A percentile compares a stretch with the other conserved stretches of the same genome.
phyloP scores from a whole-genome alignment of 2,797 vertebrate genomes.

The Glossophaga mutica region DNA sequence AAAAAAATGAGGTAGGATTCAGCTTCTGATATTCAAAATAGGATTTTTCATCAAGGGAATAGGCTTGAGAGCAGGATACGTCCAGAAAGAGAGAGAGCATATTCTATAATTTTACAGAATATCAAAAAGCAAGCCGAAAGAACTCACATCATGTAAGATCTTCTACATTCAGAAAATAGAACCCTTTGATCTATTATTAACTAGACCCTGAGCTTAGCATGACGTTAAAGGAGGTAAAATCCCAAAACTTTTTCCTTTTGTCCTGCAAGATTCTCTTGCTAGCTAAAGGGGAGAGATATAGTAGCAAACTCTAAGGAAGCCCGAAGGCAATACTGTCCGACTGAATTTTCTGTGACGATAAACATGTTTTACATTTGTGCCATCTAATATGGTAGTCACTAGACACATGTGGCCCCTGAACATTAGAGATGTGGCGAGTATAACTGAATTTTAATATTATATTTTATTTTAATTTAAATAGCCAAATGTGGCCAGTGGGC shows the following conservation, averaged over 20 bases:
- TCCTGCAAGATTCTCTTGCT: neutral
- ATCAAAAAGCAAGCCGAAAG: neutral
- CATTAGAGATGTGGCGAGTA: neutral
- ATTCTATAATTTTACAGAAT: neutral
- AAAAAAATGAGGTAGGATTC: slow-evolving; percentile 5
- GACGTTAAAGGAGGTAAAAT: neutral
- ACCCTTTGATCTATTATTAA: slow-evolving; percentile 8
- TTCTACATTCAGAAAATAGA: slow-evolving; percentile 25
- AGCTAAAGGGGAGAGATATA: neutral
- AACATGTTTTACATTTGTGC: neutral
- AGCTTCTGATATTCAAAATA: neutral
- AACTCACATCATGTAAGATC: neutral
- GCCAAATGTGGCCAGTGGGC: neutral
- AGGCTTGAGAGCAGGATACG: neutral
- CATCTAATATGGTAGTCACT: neutral
- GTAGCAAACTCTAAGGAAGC: neutral
- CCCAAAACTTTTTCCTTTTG: neutral
- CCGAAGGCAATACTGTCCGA: rapidly evolving
- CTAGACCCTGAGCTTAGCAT: neutral
- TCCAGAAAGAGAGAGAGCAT: slow-evolving; percentile 23
- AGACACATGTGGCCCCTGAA: neutral
- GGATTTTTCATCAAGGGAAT: neutral
- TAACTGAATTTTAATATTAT: slow-evolving; percentile 12
- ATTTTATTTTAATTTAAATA: slow-evolving; percentile 27
- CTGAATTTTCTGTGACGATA: neutral